Conservation (phyloP, 2,113 vertebrate species). For the Syngnathus floridae region DNA sequence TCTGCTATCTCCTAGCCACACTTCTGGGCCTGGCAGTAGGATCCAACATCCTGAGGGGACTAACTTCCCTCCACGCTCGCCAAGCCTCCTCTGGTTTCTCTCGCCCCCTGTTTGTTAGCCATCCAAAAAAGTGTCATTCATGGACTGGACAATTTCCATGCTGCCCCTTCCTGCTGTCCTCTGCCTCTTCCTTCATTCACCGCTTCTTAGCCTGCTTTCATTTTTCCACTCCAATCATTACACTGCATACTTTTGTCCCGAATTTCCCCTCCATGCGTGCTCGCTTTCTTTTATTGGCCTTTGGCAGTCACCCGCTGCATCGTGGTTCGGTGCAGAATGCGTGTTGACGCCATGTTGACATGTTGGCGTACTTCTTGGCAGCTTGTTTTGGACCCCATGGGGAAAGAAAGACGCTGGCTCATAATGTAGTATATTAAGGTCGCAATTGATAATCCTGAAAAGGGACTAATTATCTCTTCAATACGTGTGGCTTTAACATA, state of each 20-base stretch:
- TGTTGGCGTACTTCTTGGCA: slow-evolving; percentile 42
- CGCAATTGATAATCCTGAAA: too few species aligned
- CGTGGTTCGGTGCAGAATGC: slow-evolving; percentile 40
- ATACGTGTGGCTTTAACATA: too few species aligned
- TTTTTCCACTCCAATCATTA: slow-evolving; percentile 13
- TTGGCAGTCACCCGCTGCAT: slow-evolving; percentile 45
- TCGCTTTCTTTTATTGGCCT: slow-evolving; percentile 36
- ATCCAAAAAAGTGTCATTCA: slow-evolving; percentile 68
- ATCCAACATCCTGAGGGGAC: slow-evolving; percentile 64
- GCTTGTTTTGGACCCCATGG: slow-evolving; percentile 48
- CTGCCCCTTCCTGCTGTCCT: slow-evolving; percentile 53
- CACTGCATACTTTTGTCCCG: slow-evolving; percentile 35
- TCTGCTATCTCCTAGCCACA: slow-evolving; percentile 67
- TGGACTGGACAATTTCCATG: slow-evolving; percentile 59
- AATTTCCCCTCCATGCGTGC: slow-evolving; percentile 11
- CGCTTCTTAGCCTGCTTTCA: slow-evolving; percentile 11
- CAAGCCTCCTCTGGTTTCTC: slow-evolving; percentile 34
- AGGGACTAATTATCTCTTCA: too few species aligned
- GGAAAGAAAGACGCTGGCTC: slow-evolving; percentile 16
- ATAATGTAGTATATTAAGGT: too few species aligned
- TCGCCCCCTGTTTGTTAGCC: slow-evolving; percentile 53
- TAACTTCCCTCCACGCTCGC: slow-evolving; percentile 53
- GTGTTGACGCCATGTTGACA: slow-evolving; percentile 52
- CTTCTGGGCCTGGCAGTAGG: slow-evolving; percentile 65
- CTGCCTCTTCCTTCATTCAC: slow-evolving; percentile 39